A percentile compares a stretch with the other conserved stretches of the same genome.
phyloP scores from a whole-genome alignment of 2,888 invertebrate genomes.

The Bedellia somnulentella region DNA sequence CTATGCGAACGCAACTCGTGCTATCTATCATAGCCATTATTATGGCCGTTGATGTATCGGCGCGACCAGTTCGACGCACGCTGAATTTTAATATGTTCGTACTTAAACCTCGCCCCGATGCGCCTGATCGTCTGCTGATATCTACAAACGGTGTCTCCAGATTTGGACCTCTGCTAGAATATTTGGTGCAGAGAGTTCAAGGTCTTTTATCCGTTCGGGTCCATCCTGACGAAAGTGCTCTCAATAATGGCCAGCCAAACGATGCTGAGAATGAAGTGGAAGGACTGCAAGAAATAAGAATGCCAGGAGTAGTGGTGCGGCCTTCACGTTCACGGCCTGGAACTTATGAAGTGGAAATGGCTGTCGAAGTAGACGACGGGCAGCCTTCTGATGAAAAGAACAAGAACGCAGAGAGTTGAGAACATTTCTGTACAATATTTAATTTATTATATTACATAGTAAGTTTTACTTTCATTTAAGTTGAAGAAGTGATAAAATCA shows the following conservation, averaged over 20 bases:
- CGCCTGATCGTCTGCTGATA: slow-evolving; percentile 25
- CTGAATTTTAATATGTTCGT: slow-evolving; percentile 52
- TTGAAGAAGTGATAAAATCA: slow-evolving; percentile 2
- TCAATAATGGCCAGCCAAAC: slow-evolving; percentile 12
- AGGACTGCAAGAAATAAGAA: slow-evolving; percentile 36
- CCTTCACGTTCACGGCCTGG: slow-evolving; percentile 41
- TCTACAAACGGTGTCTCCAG: slow-evolving; percentile 48
- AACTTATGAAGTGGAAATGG: slow-evolving; percentile 42
- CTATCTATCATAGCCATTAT: too few relatives aligned
- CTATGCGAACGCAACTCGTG: too few relatives aligned
- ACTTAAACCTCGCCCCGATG: slow-evolving; percentile 30
- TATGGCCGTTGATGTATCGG: background rate
- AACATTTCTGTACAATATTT: too few relatives aligned
- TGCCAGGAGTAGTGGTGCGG: slow-evolving; percentile 37
- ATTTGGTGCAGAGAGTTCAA: slow-evolving; percentile 70
- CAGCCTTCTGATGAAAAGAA: slow-evolving; percentile 26
- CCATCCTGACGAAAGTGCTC: slow-evolving; percentile 36
- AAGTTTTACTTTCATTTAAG: too few relatives aligned
- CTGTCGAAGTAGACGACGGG: slow-evolving; percentile 42
- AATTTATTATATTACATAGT: too few relatives aligned
- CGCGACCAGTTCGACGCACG: slow-evolving; percentile 33
- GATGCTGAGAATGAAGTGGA: slow-evolving; percentile 50
- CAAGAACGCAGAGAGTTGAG: background rate
- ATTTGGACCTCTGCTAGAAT: slow-evolving; percentile 70
- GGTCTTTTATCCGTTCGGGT: slow-evolving; percentile 69